phyloP scores from a whole-genome alignment of 2,797 vertebrate species.

The Lagodon rhomboides region DNA sequence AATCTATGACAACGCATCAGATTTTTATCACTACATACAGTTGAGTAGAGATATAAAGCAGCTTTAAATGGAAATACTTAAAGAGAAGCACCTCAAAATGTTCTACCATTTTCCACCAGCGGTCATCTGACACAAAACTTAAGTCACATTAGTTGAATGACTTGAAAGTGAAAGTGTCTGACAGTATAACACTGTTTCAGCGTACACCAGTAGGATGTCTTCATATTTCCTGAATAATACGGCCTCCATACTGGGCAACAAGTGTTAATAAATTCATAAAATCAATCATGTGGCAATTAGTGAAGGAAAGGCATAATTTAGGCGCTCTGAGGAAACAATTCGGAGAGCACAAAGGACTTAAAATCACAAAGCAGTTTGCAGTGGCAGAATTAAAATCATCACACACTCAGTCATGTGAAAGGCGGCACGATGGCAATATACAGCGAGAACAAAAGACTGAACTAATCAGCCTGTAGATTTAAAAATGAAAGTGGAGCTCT shows the following conservation, averaged over 20 bases:
- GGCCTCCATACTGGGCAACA: slow-evolving; percentile 41
- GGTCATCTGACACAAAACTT: not conserved
- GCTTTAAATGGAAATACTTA: not conserved
- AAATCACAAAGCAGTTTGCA: slow-evolving; percentile 74
- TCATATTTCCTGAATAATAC: slow-evolving; percentile 34
- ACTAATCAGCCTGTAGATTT: slow-evolving; percentile 70
- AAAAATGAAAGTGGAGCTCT: slow-evolving; percentile 62
- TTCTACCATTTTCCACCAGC: not conserved
- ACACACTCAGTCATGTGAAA: slow-evolving; percentile 71
- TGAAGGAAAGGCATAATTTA: slow-evolving; percentile 59
- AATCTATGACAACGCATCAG: not conserved
- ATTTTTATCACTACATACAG: not conserved
- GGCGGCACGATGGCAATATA: slow-evolving; percentile 56
- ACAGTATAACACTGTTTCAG: not conserved
- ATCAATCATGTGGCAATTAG: slow-evolving; percentile 77
- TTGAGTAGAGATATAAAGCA: not conserved
- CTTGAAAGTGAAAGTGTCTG: slow-evolving; percentile 11
- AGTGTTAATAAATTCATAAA: slow-evolving; percentile 67
- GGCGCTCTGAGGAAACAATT: slow-evolving; percentile 64
- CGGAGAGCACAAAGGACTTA: slow-evolving; percentile 72
- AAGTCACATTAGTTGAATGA: slow-evolving; percentile 25
- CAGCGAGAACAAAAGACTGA: slow-evolving; percentile 70
- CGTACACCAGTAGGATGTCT: slow-evolving; percentile 19
- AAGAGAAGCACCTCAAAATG: not conserved
- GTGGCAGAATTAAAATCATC: slow-evolving; percentile 68